A percentile compares a stretch with the other conserved stretches of the same genome.
phyloP scores from a whole-genome alignment of 2,797 vertebrate species.

The Todus mexicanus region DNA sequence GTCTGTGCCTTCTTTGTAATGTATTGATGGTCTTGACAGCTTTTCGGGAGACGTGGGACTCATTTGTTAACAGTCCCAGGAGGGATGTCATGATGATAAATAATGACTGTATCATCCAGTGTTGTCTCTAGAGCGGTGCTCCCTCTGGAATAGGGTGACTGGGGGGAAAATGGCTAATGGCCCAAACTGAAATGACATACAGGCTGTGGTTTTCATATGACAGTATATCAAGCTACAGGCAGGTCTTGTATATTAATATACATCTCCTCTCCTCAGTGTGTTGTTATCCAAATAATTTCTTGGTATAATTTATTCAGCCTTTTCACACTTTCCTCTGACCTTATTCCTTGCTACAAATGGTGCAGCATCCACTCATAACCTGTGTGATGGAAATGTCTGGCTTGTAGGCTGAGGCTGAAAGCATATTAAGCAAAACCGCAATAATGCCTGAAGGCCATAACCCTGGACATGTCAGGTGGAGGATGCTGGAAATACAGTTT shows the following conservation, averaged over 20 bases:
- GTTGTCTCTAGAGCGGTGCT: neutral
- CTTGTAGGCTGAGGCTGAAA: neutral
- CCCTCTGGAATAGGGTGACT: neutral
- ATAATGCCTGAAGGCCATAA: neutral
- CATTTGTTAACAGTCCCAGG: neutral
- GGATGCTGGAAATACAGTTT: neutral
- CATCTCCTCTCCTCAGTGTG: neutral
- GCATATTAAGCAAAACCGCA: neutral
- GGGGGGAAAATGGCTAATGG: neutral
- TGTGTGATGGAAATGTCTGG: neutral
- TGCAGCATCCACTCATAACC: neutral
- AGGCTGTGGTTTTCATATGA: neutral
- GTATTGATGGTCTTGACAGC: conserved; percentile 8
- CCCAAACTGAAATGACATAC: neutral
- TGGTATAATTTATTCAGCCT: neutral
- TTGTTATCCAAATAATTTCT: neutral
- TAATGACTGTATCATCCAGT: conserved; percentile 12
- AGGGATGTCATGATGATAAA: conserved; percentile 34
- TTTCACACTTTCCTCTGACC: neutral
- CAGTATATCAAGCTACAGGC: neutral
- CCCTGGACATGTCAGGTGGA: neutral
- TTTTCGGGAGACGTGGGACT: neutral
- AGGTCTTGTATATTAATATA: neutral
- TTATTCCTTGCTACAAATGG: neutral
- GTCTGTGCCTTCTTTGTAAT: neutral